Base-by-base conservation (phyloP, 2,113 vertebrate genomes). In the Rhea americana region DNA sequence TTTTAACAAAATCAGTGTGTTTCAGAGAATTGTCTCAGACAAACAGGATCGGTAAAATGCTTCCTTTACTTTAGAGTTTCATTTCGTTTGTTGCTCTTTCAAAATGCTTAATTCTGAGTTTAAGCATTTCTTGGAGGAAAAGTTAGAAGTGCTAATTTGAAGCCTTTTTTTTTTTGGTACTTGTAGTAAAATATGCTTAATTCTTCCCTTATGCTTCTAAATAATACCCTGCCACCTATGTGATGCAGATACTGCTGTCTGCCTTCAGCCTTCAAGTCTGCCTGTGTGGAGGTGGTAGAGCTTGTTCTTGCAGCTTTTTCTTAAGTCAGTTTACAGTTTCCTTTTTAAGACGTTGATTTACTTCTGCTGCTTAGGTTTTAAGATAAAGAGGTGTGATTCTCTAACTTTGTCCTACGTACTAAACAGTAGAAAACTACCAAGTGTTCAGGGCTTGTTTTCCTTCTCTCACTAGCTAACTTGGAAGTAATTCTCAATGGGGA, bases 391-490 rank as follows among this genome's bases (percentile, higher is more conserved):
- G 13, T 51, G 51, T 26, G 67, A 28, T 63, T 7, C 18, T 78
- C 30, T 6, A 10, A 21, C 24, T 43, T 71, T 35, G 12, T 58
- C 15, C 39, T 37, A 21, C 26, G 30, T 66, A 28, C 12, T 51
- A 30, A 73, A 28, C 59, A 28, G 66, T 9, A 37, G 32, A n/a
- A 28, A 59, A 37, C 21, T 51, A 58, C 13, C 7, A 3, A 2
- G 26, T 0, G 37, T 11, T 5, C 0, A 3, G 9, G 28, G 24
- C 39, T 47, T 70, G 18, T 62, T 68, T 58, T 3, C 30, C 47
- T 45, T 12, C 9, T 81, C 35, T 39, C 30, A 2, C 24, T 43
- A 13, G 59, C 21, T 51, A n/a, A 21, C 71, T 35, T 76, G 55
- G 55, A 55, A 62, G 63, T 32, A n/a, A 39, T 18, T 77, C 48